Conservation (phyloP, 2,797 vertebrate genomes). For the Karalla daura region DNA sequence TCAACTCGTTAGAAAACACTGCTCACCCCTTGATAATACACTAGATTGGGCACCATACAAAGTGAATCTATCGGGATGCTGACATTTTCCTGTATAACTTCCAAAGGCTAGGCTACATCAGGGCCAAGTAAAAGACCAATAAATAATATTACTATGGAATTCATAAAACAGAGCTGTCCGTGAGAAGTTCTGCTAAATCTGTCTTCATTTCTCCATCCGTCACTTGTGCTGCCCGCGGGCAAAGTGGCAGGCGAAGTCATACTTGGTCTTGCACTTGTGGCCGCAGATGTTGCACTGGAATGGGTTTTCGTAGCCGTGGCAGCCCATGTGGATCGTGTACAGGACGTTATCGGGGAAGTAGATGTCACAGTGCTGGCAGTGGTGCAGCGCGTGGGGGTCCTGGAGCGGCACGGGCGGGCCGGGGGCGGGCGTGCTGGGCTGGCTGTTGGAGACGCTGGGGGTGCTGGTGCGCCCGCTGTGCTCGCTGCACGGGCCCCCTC, state of each 20-base stretch:
- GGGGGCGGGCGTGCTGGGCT: conserved; percentile 93
- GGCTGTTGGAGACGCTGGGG: conserved; percentile 95
- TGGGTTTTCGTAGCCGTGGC: conserved; percentile 97
- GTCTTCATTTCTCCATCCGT: conserved; percentile 37
- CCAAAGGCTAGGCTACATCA: conserved; percentile 79
- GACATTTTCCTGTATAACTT: conserved; percentile 49
- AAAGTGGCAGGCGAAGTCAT: conserved; percentile 99
- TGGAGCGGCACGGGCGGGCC: conserved; percentile 84
- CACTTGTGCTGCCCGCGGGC: conserved; percentile 97
- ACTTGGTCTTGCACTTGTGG: conserved; percentile 97
- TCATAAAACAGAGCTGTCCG: conserved; percentile 48
- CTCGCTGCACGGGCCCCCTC: conserved; percentile 92
- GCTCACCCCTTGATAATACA: conserved; percentile 65
- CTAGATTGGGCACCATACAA: conserved; percentile 64
- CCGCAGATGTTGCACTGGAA: conserved; percentile 99
- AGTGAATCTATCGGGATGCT: conserved; percentile 51
- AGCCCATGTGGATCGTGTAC: conserved; percentile 99
- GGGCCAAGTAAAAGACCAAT: conserved; percentile 75
- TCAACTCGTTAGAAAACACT: conserved; percentile 68
- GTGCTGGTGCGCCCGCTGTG: conserved; percentile 93
- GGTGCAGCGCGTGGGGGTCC: conserved; percentile 93
- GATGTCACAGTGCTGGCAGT: conserved; percentile 99
- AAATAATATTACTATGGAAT: conserved; percentile 70
- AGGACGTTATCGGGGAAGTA: conserved; percentile 99
- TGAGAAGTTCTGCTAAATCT: conserved; percentile 16